Evolutionary conservation across 2,888 invertebrate genomes (phyloP).

Genomic region (Drosophila affinis): DNA sequence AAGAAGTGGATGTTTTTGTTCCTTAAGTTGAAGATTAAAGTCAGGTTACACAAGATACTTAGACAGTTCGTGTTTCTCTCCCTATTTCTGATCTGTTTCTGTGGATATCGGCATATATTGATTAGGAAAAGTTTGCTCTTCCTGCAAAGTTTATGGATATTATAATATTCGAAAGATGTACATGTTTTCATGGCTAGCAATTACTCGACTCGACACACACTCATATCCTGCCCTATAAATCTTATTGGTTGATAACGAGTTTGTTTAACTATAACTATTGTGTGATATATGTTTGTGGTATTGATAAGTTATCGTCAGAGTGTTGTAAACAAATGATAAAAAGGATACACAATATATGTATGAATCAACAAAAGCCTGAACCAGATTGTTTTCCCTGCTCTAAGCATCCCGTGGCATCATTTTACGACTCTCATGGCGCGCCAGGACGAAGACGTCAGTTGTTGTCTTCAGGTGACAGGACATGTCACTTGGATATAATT

Average conservation of each 20-base stretch:
- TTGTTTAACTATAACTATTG: not conserved
- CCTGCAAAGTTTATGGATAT: too few species aligned
- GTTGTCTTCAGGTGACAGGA: conserved; percentile 49
- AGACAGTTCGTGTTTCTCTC: too few species aligned
- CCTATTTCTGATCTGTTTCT: too few species aligned
- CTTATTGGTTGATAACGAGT: not conserved
- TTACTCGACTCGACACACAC: not conserved
- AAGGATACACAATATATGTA: not conserved
- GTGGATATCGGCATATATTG: too few species aligned
- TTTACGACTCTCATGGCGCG: conserved; percentile 11
- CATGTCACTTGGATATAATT: conserved; percentile 57
- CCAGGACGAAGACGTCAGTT: conserved; percentile 14
- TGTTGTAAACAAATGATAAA: not conserved
- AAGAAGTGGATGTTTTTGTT: not conserved
- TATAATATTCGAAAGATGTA: not conserved
- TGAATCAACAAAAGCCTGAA: not conserved
- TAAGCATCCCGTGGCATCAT: conserved; percentile 11
- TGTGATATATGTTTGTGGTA: not conserved
- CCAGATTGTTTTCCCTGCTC: not conserved
- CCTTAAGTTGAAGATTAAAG: too few species aligned
- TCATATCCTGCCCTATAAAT: not conserved
- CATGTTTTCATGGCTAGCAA: not conserved
- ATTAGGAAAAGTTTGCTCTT: too few species aligned
- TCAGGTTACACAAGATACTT: too few species aligned
- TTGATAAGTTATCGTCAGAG: not conserved